Base-by-base conservation (phyloP, 2,113 vertebrate species). In the Crotalus viridis region DNA sequence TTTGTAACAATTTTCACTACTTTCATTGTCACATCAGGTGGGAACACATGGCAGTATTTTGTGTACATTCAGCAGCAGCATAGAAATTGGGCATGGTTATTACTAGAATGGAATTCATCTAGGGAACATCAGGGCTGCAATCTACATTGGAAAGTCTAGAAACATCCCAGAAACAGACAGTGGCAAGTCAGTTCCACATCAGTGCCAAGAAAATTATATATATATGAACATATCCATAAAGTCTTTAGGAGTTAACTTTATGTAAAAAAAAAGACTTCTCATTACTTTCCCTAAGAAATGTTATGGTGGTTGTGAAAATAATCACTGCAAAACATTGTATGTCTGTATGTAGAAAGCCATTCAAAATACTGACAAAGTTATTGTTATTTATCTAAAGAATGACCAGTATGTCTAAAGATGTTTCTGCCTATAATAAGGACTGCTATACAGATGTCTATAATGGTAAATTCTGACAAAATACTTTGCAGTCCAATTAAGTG, bases 391-490 rank as follows among this genome's bases (percentile, higher is more conserved):
- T 61, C 85, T 43, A 51, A n/a, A 52, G 19, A 69, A 33, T 88
- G n/a, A 88, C 51, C 54, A 69, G 33, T 43, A 64, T 48, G 52
- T 43, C 46, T 69, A 55, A 88, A 86, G 33, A 87, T 51, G 56
- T 87, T 91, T 86, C 24, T 91, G 21, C 39, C 33, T 39, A 21
- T 85, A 90, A 90, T 90, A 91, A 91, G 85, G 56, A 26, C 7
- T 85, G 24, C 54, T 85, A 39, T 39, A 81, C 17, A 81, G 33
- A 17, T 33, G 28, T 87, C 28, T 64, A 15, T 61, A 86, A 87
- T 91, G 52, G 85, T 86, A 64, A 92, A 87, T 87, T 28, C 17
- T 61, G 91, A 91, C 46, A 91, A 91, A 87, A 26, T n/a, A 91
- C 0, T 8, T 2, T 52, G 4, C 87, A 0, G 74, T 17, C 10